phyloP scores from a whole-genome alignment of 2,113 vertebrate species.

The Dasyurus viverrinus region DNA sequence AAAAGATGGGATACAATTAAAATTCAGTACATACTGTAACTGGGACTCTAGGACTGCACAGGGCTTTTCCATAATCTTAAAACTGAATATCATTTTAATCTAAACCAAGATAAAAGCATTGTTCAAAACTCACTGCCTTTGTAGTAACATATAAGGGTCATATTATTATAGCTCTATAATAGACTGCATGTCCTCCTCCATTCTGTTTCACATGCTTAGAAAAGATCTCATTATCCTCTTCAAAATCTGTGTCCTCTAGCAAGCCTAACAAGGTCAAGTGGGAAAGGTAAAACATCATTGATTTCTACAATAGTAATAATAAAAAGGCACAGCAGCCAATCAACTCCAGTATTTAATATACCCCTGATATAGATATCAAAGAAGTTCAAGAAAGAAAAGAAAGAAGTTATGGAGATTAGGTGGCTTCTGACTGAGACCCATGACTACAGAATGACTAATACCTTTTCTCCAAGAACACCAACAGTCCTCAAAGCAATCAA shows the following conservation, averaged over 20 bases:
- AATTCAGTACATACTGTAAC: not conserved
- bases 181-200: not conserved
- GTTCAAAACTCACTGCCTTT: not conserved
- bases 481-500: not conserved
- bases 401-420: not conserved
- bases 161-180: not conserved
- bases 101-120: not conserved
- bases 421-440: not conserved
- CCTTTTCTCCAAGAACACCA: not conserved
- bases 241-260: slow-evolving; percentile 3
- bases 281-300: not conserved
- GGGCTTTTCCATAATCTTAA: not conserved
- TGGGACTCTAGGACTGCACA: not conserved
- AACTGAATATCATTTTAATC: not conserved
- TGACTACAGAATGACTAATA: not conserved
- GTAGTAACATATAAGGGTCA: not conserved
- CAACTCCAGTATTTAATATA: not conserved
- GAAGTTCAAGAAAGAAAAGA: not conserved
- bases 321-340: not conserved
- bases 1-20: not conserved
- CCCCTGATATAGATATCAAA: not conserved
- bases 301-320: not conserved
- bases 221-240: slow-evolving; percentile 13
- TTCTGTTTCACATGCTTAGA: not conserved
- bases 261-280: not conserved